phyloP scores from a whole-genome alignment of 2,888 invertebrate genomes.

The Plagodis dolabraria region DNA sequence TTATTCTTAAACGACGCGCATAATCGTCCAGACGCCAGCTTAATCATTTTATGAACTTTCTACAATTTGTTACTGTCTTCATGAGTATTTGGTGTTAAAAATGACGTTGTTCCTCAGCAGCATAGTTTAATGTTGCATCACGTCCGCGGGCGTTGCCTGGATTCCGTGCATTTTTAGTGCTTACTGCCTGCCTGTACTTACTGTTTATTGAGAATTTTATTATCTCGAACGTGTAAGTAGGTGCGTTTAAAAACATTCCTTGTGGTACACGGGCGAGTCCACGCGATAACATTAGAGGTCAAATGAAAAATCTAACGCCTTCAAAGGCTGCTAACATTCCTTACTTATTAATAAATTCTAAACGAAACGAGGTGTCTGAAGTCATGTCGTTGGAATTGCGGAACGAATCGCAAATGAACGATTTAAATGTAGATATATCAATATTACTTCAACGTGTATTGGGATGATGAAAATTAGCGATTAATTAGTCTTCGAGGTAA shows the following conservation, averaged over 20 bases:
- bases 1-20: slow-evolving; percentile 35
- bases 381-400: slow-evolving; percentile 55
- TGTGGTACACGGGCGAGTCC: slow-evolving; percentile 55
- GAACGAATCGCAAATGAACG: slow-evolving; percentile 50
- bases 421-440: slow-evolving; percentile 27
- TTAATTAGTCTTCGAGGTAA: slow-evolving; percentile 1
- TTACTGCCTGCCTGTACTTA: slow-evolving; percentile 41
- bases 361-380: slow-evolving; percentile 44
- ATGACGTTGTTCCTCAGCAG: slow-evolving; percentile 34
- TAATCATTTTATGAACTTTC: slow-evolving; percentile 39
- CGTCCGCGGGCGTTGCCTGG: slow-evolving; percentile 49
- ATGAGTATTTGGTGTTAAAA: slow-evolving; percentile 32
- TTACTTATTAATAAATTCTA: slow-evolving; percentile 59
- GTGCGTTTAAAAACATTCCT: slow-evolving; percentile 47
- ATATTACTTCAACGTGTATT: slow-evolving; percentile 10
- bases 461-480: slow-evolving; percentile 1
- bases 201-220: slow-evolving; percentile 62
- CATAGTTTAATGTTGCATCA: slow-evolving; percentile 51
- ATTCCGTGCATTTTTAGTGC: slow-evolving; percentile 51
- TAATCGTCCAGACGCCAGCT: slow-evolving; percentile 35
- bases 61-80: slow-evolving; percentile 41
- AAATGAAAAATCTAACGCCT: slow-evolving; percentile 62
- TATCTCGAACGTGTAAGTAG: slow-evolving; percentile 49
- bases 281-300: slow-evolving; percentile 52
- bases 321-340: slow-evolving; percentile 64